These are phyloP conservation scores for Thamnophis sirtalis DNA, from an alignment of 2,113 vertebrate genomes.

Conservation along the genomic window DNA sequence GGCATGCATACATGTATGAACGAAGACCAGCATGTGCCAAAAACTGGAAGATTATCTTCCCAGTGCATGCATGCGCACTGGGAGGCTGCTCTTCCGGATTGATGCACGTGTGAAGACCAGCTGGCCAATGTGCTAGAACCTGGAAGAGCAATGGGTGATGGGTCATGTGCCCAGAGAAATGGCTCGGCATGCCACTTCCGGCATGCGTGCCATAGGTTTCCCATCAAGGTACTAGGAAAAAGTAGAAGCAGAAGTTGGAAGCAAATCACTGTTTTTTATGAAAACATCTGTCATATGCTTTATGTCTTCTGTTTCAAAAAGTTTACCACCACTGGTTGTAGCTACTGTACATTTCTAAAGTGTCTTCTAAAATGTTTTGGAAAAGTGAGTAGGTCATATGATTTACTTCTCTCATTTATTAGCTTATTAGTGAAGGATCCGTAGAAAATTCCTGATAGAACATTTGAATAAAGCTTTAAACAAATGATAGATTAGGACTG, in stretches of 20 bases:
- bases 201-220: too few relatives aligned
- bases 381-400: constrained; percentile 28
- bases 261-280: background rate
- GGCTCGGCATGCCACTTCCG: too few relatives aligned
- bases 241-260: background rate
- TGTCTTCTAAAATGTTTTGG: background rate
- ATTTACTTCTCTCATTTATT: background rate
- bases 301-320: background rate
- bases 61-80: too few relatives aligned
- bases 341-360: background rate
- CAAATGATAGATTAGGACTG: background rate
- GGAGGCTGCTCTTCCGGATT: too few relatives aligned
- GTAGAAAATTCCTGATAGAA: background rate
- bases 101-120: too few relatives aligned
- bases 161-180: too few relatives aligned
- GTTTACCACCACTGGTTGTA: background rate
- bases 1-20: too few relatives aligned
- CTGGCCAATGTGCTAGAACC: too few relatives aligned
- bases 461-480: background rate
- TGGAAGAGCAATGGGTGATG: too few relatives aligned
- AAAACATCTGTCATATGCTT: background rate
- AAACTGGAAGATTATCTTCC: too few relatives aligned
- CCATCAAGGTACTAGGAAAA: background rate
- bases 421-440: background rate
- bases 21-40: too few relatives aligned